phyloP scores from a whole-genome alignment of 2,797 vertebrate species.

The Acanthis flammea region DNA sequence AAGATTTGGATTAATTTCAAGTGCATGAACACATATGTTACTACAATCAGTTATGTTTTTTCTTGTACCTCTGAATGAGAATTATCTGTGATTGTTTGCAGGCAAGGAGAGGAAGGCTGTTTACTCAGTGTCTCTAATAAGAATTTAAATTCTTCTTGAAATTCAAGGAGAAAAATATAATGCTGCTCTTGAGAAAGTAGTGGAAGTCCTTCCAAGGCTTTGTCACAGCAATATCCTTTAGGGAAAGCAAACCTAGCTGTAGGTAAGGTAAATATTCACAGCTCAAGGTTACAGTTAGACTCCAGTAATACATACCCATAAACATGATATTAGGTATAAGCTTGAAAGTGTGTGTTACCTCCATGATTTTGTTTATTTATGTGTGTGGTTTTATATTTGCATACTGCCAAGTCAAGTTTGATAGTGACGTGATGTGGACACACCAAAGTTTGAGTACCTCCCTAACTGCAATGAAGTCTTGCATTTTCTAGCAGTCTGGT shows the following conservation, averaged over 20 bases:
- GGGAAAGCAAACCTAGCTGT: not conserved
- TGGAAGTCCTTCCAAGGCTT: not conserved
- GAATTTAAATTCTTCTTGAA: not conserved
- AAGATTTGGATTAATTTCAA: not conserved
- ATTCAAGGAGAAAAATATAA: not conserved
- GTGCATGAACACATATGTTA: not conserved
- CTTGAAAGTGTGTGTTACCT: not conserved
- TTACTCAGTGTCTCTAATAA: not conserved
- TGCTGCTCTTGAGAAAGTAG: not conserved
- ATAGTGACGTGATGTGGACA: not conserved
- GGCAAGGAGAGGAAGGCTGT: not conserved
- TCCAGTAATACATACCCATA: not conserved
- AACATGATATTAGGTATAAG: not conserved
- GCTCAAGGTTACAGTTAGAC: not conserved
- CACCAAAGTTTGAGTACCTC: not conserved
- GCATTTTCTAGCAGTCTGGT: not conserved
- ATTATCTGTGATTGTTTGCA: not conserved
- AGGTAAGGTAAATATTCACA: not conserved
- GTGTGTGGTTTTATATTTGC: not conserved
- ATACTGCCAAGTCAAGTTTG: not conserved
- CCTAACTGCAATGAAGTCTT: not conserved
- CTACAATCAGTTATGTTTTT: not conserved
- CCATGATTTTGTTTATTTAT: not conserved
- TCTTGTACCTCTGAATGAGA: not conserved
- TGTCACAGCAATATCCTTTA: not conserved